Percentiles rank a stretch among this genome's conserved stretches.
These are phyloP conservation scores for Sakesphorus luctuosus DNA, from an alignment of 2,113 vertebrate genomes.

Conservation along the genomic window DNA sequence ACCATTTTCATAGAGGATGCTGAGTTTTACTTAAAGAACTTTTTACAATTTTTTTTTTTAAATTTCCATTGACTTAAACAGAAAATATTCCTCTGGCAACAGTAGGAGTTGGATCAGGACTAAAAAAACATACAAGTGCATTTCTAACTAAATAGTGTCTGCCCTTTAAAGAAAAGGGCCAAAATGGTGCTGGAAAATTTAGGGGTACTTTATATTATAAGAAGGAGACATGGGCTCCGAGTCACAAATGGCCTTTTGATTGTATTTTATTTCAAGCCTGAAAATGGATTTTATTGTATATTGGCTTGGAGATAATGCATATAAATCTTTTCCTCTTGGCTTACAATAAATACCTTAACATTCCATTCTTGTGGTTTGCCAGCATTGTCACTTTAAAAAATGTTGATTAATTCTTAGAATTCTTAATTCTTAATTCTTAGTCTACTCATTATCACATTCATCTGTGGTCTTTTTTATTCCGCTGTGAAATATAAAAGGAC, in stretches of 20 bases:
- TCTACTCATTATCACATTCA: neutral
- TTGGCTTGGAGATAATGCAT: conserved; percentile 1
- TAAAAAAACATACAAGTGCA: neutral
- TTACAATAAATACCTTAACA: conserved; percentile 8
- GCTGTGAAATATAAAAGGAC: neutral
- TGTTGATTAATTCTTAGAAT: neutral
- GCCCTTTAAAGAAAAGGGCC: conserved; percentile 20
- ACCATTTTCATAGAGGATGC: neutral
- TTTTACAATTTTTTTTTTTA: neutral
- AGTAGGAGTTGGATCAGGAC: conserved; percentile 53
- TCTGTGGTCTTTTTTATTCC: neutral
- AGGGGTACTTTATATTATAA: neutral
- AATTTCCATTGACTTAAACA: neutral
- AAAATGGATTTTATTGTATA: conserved; percentile 10
- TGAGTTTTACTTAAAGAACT: neutral
- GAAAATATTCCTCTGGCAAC: conserved; percentile 7
- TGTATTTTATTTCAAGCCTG: conserved; percentile 23
- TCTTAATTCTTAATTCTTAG: too few relatives aligned
- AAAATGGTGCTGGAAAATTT: conserved; percentile 27
- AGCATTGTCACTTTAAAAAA: neutral
- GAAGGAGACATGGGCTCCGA: neutral
- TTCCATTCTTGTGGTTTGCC: neutral
- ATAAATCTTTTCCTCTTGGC: conserved; percentile 33
- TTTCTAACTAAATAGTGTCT: conserved; percentile 5
- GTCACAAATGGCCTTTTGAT: neutral